Percentiles rank a stretch among this genome's conserved stretches.
Evolutionary conservation across 2,113 vertebrate species (phyloP).

Genomic region (Strix uralensis): DNA sequence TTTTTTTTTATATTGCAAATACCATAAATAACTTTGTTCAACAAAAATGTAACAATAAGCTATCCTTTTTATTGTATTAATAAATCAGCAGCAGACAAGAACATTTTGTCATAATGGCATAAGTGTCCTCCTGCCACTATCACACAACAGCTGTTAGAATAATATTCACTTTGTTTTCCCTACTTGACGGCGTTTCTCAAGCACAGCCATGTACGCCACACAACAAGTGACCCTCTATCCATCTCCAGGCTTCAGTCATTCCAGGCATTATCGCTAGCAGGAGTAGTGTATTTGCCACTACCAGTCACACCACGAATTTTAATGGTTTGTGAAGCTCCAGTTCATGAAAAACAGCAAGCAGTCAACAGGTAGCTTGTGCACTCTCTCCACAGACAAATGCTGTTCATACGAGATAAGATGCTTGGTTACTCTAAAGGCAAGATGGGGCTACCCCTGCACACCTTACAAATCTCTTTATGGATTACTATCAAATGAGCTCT

Average conservation of each 20-base stretch:
- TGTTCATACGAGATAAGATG: neutral
- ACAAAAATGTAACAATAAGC: slow-evolving; percentile 34
- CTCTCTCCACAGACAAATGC: neutral
- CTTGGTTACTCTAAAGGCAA: neutral
- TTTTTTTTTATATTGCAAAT: slow-evolving; percentile 9
- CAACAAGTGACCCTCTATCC: neutral
- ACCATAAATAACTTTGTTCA: slow-evolving; percentile 22
- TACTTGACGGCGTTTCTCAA: neutral
- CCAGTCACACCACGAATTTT: neutral
- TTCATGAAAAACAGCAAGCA: neutral
- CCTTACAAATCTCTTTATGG: neutral
- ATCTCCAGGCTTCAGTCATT: neutral
- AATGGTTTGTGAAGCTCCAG: neutral
- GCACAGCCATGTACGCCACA: neutral
- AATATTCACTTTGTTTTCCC: slow-evolving; percentile 22
- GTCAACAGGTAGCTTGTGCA: neutral
- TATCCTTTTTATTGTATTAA: slow-evolving; percentile 20
- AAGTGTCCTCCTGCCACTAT: neutral
- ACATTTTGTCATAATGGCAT: neutral
- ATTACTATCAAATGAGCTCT: neutral
- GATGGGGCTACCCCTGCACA: neutral
- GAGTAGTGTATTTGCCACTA: neutral
- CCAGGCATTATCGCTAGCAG: neutral
- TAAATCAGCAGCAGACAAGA: slow-evolving; percentile 39
- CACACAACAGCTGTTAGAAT: neutral